Conservation (phyloP, 2,113 vertebrate species). For the Ceratotherium simum region DNA sequence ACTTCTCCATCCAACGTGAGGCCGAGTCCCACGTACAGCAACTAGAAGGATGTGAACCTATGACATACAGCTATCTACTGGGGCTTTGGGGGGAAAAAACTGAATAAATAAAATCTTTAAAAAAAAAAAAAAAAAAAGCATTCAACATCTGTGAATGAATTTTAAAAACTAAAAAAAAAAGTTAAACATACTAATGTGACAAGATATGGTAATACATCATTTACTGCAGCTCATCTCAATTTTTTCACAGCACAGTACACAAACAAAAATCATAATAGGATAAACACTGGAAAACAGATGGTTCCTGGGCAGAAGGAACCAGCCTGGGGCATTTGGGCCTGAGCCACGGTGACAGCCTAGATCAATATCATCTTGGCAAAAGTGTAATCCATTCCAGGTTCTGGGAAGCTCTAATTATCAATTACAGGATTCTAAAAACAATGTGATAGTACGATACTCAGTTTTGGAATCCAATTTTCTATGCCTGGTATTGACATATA, state of each 20-base stretch:
- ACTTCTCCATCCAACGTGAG: no score
- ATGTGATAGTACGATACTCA: not conserved
- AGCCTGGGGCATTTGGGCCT: not conserved
- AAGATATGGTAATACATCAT: not conserved
- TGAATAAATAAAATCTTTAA: no score
- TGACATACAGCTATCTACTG: no score
- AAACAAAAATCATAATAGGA: conserved; percentile 27
- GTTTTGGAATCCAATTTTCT: not conserved
- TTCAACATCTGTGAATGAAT: not conserved
- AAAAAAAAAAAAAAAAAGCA: not conserved
- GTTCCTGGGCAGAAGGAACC: not conserved
- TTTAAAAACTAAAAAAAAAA: not conserved
- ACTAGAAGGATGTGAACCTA: no score
- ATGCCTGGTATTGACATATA: not conserved
- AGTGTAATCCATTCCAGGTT: not conserved
- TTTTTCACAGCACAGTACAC: conserved; percentile 12
- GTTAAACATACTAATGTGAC: not conserved
- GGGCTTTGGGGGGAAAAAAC: no score
- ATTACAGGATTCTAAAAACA: conserved; percentile 34
- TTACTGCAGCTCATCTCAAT: not conserved
- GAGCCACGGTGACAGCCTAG: not conserved
- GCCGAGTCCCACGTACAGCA: no score
- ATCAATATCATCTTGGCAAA: conserved; percentile 11
- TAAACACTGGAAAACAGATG: not conserved
- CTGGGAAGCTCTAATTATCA: not conserved